These are phyloP conservation scores for Eriosoma lanigerum DNA, from an alignment of 1,140 invertebrate species.

Conservation along the genomic window DNA sequence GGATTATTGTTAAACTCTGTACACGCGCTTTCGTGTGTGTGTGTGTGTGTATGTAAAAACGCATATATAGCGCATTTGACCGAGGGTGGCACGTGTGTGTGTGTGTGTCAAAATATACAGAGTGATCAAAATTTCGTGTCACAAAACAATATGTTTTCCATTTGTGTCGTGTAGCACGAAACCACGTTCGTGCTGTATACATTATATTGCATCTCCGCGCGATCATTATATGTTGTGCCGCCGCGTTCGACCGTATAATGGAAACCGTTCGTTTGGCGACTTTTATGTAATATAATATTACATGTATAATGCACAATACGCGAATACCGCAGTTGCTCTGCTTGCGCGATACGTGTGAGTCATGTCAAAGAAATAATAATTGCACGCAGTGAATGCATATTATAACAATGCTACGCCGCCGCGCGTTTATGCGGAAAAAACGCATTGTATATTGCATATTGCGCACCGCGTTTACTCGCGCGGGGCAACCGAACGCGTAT, in stretches of 20 bases:
- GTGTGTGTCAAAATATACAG: background rate
- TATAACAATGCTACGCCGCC: background rate
- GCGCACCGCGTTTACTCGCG: too few species aligned
- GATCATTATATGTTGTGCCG: background rate
- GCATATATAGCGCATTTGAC: constrained; percentile 20
- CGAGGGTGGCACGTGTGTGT: constrained; percentile 9
- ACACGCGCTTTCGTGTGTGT: too few species aligned
- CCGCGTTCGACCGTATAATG: constrained; percentile 38
- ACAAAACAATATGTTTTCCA: too few species aligned
- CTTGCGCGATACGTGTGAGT: background rate
- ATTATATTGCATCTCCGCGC: background rate
- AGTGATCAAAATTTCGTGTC: too few species aligned
- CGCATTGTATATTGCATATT: too few species aligned
- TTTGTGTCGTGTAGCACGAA: too few species aligned
- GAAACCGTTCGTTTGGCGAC: constrained; percentile 26
- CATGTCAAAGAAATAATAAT: constrained; percentile 9
- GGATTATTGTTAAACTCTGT: constrained; percentile 33
- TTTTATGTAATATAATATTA: background rate
- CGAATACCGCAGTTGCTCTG: too few species aligned
- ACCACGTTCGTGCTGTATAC: too few species aligned
- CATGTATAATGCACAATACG: too few species aligned
- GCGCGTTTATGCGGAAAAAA: background rate
- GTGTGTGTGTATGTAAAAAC: background rate
- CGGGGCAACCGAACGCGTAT: too few species aligned
- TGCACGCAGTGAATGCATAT: background rate